A percentile compares a stretch with the other conserved stretches of the same genome.
These are phyloP conservation scores for Chrysotoxum bicinctum DNA, from an alignment of 2,888 invertebrate genomes.

Conservation along the genomic window DNA sequence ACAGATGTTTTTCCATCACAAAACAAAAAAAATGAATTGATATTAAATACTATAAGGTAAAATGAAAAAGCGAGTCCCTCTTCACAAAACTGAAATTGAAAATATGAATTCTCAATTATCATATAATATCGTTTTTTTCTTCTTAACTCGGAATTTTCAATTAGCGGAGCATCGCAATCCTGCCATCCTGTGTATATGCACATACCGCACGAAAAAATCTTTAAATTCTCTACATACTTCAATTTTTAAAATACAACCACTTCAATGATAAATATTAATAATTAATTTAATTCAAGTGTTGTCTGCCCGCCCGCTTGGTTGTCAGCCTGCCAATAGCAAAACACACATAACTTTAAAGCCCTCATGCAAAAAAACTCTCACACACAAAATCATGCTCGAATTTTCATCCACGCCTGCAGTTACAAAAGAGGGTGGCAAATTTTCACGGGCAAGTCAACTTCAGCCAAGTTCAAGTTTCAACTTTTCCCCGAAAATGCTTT, in stretches of 20 bases:
- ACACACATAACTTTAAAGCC: slow-evolving; percentile 9
- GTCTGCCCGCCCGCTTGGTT: neutral
- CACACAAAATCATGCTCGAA: neutral
- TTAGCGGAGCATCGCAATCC: neutral
- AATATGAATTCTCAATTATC: neutral
- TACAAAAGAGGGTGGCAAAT: slow-evolving; percentile 24
- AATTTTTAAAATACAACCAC: slow-evolving; percentile 1
- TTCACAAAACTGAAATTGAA: too few species aligned
- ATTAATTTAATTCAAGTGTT: slow-evolving; percentile 22
- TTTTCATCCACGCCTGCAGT: neutral
- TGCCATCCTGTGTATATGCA: neutral
- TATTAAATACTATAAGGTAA: neutral
- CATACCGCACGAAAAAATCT: neutral
- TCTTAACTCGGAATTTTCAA: neutral
- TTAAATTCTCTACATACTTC: neutral
- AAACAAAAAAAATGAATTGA: too few species aligned
- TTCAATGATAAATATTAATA: slow-evolving; percentile 24
- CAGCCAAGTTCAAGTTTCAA: slow-evolving; percentile 67
- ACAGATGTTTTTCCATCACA: neutral
- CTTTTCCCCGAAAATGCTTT: slow-evolving; percentile 25
- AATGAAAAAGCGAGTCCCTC: too few species aligned
- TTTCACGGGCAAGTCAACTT: slow-evolving; percentile 66
- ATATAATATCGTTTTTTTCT: neutral
- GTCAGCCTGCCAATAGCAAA: neutral
- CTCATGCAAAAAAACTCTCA: too few species aligned